Percentiles rank a stretch among this genome's conserved stretches.
phyloP scores from a whole-genome alignment of 2,888 invertebrate genomes.

The Agrotis ipsilon region DNA sequence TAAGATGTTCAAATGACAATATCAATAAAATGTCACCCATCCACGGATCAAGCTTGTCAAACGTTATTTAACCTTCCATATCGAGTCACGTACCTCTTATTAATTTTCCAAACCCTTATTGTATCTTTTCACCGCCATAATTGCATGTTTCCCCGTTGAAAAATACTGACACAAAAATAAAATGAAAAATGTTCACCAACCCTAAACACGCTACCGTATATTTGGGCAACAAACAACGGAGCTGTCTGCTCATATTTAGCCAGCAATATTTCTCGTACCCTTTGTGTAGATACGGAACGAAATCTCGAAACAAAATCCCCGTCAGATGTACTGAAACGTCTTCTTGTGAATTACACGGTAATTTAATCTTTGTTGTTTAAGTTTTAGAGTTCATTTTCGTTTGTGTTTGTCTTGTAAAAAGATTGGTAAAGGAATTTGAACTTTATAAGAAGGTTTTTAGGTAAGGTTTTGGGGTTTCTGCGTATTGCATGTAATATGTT shows the following conservation, averaged over 20 bases:
- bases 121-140: neutral
- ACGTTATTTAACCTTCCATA: neutral
- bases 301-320: constrained; percentile 74
- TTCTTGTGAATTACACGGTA: constrained; percentile 51
- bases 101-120: neutral
- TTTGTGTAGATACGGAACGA: constrained; percentile 69
- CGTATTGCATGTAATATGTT: constrained; percentile 44
- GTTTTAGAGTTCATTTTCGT: constrained; percentile 38
- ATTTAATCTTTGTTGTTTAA: constrained; percentile 46
- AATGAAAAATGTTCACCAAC: constrained; percentile 38
- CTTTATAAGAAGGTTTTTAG: neutral
- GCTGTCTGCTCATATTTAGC: constrained; percentile 76
- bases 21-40: neutral
- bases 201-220: constrained; percentile 67
- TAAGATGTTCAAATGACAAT: too few relatives aligned
- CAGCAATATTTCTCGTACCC: constrained; percentile 77
- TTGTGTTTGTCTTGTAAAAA: constrained; percentile 13
- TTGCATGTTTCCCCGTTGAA: constrained; percentile 11
- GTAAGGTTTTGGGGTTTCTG: constrained; percentile 7
- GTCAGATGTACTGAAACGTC: constrained; percentile 68
- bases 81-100: neutral
- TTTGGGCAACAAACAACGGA: constrained; percentile 74
- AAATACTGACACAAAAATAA: constrained; percentile 33
- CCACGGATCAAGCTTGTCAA: neutral
- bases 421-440: constrained; percentile 13